Conservation (phyloP, 2,113 vertebrate species). For the Circaetus gallicus region DNA sequence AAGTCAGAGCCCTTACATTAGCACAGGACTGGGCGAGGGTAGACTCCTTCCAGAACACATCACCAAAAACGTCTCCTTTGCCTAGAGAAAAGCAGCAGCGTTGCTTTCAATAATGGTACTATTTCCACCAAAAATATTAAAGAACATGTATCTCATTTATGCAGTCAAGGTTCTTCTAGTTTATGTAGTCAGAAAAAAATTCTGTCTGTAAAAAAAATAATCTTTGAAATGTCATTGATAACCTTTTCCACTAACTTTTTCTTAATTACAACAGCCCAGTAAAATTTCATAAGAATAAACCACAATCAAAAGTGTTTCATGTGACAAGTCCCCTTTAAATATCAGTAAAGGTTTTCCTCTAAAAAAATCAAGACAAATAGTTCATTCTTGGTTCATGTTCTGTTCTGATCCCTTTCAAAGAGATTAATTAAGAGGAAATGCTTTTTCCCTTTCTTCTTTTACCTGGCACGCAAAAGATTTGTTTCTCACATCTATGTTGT, state of each 20-base stretch:
- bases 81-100: conserved; percentile 69
- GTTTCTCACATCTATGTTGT: neutral
- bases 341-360: neutral
- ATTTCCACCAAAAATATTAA: neutral
- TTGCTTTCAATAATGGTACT: neutral
- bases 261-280: neutral
- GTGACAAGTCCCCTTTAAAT: neutral
- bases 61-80: conserved; percentile 97
- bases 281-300: neutral
- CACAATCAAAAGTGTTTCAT: neutral
- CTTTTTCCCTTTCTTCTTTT: neutral
- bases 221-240: neutral
- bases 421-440: neutral
- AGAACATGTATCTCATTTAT: neutral
- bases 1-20: conserved; percentile 92
- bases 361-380: neutral
- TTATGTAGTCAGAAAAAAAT: neutral
- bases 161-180: neutral
- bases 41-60: conserved; percentile 95
- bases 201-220: neutral
- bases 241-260: neutral
- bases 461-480: neutral
- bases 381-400: neutral
- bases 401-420: neutral
- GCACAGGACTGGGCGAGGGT: conserved; percentile 92